These are phyloP conservation scores for Plusia festucae DNA, from an alignment of 2,888 invertebrate species.

Conservation along the genomic window DNA sequence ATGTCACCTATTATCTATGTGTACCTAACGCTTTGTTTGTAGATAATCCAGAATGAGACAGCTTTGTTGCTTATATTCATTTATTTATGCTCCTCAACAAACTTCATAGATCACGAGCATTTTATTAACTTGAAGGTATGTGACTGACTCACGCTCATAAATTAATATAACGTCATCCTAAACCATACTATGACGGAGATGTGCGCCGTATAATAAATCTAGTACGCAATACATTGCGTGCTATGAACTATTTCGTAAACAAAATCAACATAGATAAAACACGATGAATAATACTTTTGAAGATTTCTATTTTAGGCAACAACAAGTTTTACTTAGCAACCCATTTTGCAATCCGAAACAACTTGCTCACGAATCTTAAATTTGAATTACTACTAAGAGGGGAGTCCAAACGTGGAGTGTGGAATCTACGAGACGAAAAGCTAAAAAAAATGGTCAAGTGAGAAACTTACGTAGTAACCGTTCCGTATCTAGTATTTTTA, in stretches of 20 bases:
- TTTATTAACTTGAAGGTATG: constrained; percentile 15
- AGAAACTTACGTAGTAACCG: neutral
- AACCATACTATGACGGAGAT: constrained; percentile 8
- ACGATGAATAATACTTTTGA: constrained; percentile 15
- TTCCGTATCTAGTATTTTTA: constrained; percentile 33
- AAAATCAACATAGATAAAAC: neutral
- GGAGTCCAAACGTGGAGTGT: constrained; percentile 45
- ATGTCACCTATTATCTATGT: constrained; percentile 40
- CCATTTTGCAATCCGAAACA: constrained; percentile 29
- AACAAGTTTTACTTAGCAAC: constrained; percentile 39
- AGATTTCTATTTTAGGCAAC: constrained; percentile 32
- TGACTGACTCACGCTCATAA: constrained; percentile 12
- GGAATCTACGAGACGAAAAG: constrained; percentile 34
- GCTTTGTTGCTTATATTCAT: neutral
- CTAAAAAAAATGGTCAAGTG: constrained; percentile 14
- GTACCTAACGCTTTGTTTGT: constrained; percentile 8
- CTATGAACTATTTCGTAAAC: neutral
- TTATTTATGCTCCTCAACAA: neutral
- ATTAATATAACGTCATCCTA: constrained; percentile 5
- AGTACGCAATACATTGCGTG: neutral
- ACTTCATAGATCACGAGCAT: constrained; percentile 7
- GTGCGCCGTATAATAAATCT: constrained; percentile 7
- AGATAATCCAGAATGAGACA: constrained; percentile 15
- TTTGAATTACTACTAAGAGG: constrained; percentile 39
- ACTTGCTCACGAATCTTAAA: constrained; percentile 44